Base-by-base conservation (phyloP, 2,797 vertebrate species). In the Sebastes hubbsi region DNA sequence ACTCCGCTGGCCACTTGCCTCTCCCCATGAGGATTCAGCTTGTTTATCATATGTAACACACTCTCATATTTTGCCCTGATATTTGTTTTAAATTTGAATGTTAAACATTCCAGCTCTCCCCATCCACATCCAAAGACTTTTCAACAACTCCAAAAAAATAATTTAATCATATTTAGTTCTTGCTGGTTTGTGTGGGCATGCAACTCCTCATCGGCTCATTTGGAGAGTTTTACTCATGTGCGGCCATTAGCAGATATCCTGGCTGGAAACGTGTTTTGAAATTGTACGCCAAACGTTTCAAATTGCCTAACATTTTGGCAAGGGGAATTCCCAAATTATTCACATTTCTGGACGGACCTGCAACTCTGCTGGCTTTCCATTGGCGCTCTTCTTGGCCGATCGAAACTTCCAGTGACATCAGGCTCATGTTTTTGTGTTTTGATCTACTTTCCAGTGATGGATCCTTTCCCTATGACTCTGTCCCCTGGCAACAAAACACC, bases 401-500 rank as follows among this genome's bases (percentile, higher is more conserved):
- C 55, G 24, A 88, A 89, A 78, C 72, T 79, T 81, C 8, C 27
- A 75, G 76, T 89, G 72, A 90, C 78, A 77, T 84, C 32, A 76
- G 80, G 75, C 81, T n/a, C 78, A 82, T 78, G 77, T 85, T 80
- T 84, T 81, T 90, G 64, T 93, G 85, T 91, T 90, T 87, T 91
- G 60, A 78, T 92, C 75, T 90, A 2, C 72, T 89, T 91, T 92
- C 65, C 96, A 99, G 99, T 95, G 99, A 99, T 99, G 99, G 98
- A 94, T 98, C 98, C 78, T 99, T 99, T 95, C 97, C 98, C 87
- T 99, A 99, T 36, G 99, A 99, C 94, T 97, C 98, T 90, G 98
- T 99, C 95, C 97, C 99, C 83, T 99, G 99, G 99, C 99, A 99
- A 95, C 99, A 99, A 95, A 99, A 97, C 87, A 95, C 96, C 94